phyloP scores from a whole-genome alignment of 2,113 vertebrate species.

The Osmerus eperlanus region DNA sequence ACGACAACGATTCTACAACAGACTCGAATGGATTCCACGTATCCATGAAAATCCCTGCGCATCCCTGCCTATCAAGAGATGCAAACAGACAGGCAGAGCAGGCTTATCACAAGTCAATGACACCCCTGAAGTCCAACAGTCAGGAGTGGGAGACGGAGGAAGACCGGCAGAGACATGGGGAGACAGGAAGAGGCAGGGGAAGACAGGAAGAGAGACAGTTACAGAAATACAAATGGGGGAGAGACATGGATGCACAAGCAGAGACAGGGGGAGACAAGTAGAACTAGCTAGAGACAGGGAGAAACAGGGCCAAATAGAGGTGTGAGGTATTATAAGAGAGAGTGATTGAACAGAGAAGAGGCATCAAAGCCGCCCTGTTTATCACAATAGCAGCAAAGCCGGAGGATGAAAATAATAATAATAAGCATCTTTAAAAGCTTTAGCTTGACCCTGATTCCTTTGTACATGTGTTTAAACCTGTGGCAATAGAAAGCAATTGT shows the following conservation, averaged over 20 bases:
- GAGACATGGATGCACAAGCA: background rate
- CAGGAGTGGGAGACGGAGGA: too few species aligned
- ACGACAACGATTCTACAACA: too few species aligned
- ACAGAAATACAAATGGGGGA: background rate
- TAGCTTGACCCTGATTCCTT: too few species aligned
- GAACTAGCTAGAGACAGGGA: background rate
- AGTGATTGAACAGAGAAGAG: constrained; percentile 19
- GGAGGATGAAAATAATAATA: too few species aligned
- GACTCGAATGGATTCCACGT: constrained; percentile 54
- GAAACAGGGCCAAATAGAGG: constrained; percentile 48
- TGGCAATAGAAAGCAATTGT: too few species aligned
- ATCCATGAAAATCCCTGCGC: constrained; percentile 13
- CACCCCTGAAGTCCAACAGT: too few species aligned
- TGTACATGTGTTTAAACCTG: too few species aligned
- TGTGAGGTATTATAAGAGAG: constrained; percentile 54
- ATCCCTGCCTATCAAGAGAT: constrained; percentile 44
- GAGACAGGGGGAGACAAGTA: background rate
- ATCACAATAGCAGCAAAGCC: constrained; percentile 18
- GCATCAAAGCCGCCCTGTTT: constrained; percentile 60
- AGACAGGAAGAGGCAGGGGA: background rate
- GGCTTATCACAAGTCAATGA: background rate
- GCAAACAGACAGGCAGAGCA: constrained; percentile 58
- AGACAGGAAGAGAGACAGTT: background rate
- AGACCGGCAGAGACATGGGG: background rate
- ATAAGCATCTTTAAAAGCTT: too few species aligned